Base-by-base conservation (phyloP, 2,113 vertebrate species). In the Nycticebus coucang region DNA sequence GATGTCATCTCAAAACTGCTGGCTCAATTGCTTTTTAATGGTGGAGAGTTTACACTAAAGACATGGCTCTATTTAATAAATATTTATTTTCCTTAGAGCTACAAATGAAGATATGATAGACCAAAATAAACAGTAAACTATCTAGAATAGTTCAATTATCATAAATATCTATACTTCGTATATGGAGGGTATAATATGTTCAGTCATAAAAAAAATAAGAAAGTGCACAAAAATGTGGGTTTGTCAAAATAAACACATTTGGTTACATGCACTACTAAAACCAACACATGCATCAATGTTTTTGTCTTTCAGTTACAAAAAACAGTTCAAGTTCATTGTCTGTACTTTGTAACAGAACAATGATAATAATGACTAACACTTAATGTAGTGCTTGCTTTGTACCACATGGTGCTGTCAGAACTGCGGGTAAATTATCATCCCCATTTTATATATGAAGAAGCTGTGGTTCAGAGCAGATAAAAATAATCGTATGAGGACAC, bases 381-480 rank as follows among this genome's bases (percentile, higher is more conserved):
- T 33, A 41, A 41, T 0, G 7, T 18, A 62, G 24, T 7, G 14
- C 14, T n/a, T 55, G 10, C 77, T 55, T 0, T 30, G 2, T 66
- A 6, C 22, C 21, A 19, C 14, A 24, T 24, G 37, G 10, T n/a
- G 21, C 24, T 37, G 8, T 24, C 57, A 55, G 66, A 59, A 28
- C 13, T 4, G 12, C 14, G 18, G 26, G 15, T 22, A 28, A 53
- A 10, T 30, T 72, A 4, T 19, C 45, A 57, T 12, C 30, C 7
- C 35, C 18, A 3, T 4, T 41, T 80, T 68, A n/a, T 19, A 78
- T 37, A 68, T 45, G 45, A 72, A 22, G 57, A 68, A 41, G 33
- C 28, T 55, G 60, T 60, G 45, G 21, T 4, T 28, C 35, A 60
- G 72, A 45, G n/a, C 26, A 30, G 59, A 33, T 59, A n/a, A 5